Evolutionary conservation across 2,888 invertebrate genomes (phyloP).

Genomic region (Cheilosia vulpina): DNA sequence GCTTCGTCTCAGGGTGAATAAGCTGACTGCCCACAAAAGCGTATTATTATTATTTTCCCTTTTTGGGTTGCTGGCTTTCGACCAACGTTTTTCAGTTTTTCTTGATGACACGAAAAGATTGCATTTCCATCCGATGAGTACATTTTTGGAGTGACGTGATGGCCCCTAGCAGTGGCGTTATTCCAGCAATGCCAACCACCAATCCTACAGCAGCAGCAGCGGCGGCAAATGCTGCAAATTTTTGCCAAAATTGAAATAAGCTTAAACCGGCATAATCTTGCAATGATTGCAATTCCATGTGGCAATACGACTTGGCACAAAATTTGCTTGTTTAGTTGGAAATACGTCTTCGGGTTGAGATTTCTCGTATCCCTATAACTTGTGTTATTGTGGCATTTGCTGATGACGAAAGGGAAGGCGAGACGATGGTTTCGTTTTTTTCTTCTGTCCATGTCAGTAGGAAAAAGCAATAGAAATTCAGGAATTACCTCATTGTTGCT

Average conservation of each 20-base stretch:
- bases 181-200: constrained; percentile 67
- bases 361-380: constrained; percentile 20
- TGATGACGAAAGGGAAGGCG: constrained; percentile 44
- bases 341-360: constrained; percentile 58
- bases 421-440: constrained; percentile 5
- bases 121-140: constrained; percentile 75
- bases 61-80: constrained; percentile 51
- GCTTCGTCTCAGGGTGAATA: constrained; percentile 35
- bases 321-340: constrained; percentile 73
- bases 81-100: constrained; percentile 72
- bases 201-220: constrained; percentile 23
- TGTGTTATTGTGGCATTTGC: constrained; percentile 49
- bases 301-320: constrained; percentile 68
- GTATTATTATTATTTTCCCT: constrained; percentile 71
- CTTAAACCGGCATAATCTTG: constrained; percentile 72
- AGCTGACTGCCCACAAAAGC: constrained; percentile 70
- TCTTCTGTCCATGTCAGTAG: background rate
- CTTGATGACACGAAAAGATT: constrained; percentile 75
- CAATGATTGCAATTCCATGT: constrained; percentile 71
- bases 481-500: no score
- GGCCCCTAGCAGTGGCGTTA: constrained; percentile 69
- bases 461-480: background rate
- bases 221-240: constrained; percentile 65
- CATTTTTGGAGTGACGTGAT: constrained; percentile 72
- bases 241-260: constrained; percentile 75